Percentiles rank a stretch among this genome's conserved stretches.
Evolutionary conservation across 37 sponge, comb jelly and placozoan species (phyloP).

Genomic region (Diacarnus erythraeanus): DNA sequence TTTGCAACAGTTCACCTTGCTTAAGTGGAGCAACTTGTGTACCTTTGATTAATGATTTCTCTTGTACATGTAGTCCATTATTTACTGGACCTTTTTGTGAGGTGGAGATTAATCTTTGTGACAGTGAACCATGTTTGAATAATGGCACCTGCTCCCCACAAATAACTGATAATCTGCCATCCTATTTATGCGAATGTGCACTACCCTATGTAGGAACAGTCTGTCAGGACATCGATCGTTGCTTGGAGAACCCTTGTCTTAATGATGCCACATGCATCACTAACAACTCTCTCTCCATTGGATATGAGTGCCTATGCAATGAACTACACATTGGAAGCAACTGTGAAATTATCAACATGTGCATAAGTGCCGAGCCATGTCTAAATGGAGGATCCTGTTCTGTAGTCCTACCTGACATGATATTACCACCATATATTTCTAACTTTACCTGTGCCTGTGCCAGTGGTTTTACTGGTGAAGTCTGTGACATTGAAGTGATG

Average conservation of each 20-base stretch:
- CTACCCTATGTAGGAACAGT: slow-evolving; percentile 38
- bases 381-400: slow-evolving; percentile 31
- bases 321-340: slow-evolving; percentile 41
- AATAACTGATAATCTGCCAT: slow-evolving; percentile 9
- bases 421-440: not conserved
- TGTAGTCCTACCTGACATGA: not conserved
- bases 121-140: slow-evolving; percentile 1
- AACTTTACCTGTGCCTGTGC: slow-evolving; percentile 47
- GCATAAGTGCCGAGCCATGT: slow-evolving; percentile 27
- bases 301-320: slow-evolving; percentile 8
- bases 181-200: slow-evolving; percentile 45
- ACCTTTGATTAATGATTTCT: slow-evolving; percentile 20
- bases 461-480: slow-evolving; percentile 25
- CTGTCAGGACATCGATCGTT: slow-evolving; percentile 47
- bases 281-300: too few relatives aligned
- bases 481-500: slow-evolving; percentile 35
- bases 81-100: slow-evolving; percentile 62
- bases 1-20: slow-evolving; percentile 47
- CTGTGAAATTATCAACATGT: slow-evolving; percentile 10
- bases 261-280: slow-evolving; percentile 31
- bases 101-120: slow-evolving; percentile 27
- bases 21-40: slow-evolving; percentile 43
- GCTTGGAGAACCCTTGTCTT: slow-evolving; percentile 12
- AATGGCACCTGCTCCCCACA: slow-evolving; percentile 59
- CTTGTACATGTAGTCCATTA: slow-evolving; percentile 43